Evolutionary conservation across 2,113 vertebrate genomes (phyloP), one percentile per base, ranked within the genome.

Genomic region (Apodemus speciosus): DNA sequence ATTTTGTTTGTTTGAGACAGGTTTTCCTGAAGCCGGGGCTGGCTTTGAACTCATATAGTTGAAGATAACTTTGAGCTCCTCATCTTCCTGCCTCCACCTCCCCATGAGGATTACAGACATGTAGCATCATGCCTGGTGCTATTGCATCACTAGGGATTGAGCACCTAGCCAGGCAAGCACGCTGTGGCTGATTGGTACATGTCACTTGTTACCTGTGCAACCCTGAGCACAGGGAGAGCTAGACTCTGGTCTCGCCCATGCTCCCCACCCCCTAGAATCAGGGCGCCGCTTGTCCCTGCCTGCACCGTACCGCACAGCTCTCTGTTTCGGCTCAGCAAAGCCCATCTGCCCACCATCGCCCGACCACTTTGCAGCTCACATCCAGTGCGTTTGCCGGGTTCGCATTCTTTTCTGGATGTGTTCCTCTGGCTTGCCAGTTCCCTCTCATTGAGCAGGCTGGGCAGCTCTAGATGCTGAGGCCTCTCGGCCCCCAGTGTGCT

Each of bases 251-350:
- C 9, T 35, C 30, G 46, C 21, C 60, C 25, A 21, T 6, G 6
- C 0, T 43, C 66, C 6, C 43, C 64, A 27, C 25, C 76, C 25
- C 76, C 69, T 64, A 40, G 56, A 64, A 7, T 88, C 16, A 46
- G 64, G 81, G 40, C 7, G 9, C 53, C 16, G 16, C 30, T 20
- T 62, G 40, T 10, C 25, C 20, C 40, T 49, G 83, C 75, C 75
- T 21, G 38, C 9, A 2, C 35, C 5, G 0, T 3, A 35, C 32
- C 40, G 18, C 32, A 9, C 7, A 2, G 1, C n/a, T 53, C 23
- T 49, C 72, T 60, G 43, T 62, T 35, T 77, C 81, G 53, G 49
- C 89, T 56, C 85, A n/a, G 46, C 32, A 53, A 62, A 93, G 60
- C 43, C 85, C 27, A 15, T 0, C 46, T 27, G 11, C 49, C 46